Evolutionary conservation across 37 sponge, comb jelly and placozoan genomes (phyloP), one percentile per base, ranked within the genome.

Genomic region (Theonella swinhoei): DNA sequence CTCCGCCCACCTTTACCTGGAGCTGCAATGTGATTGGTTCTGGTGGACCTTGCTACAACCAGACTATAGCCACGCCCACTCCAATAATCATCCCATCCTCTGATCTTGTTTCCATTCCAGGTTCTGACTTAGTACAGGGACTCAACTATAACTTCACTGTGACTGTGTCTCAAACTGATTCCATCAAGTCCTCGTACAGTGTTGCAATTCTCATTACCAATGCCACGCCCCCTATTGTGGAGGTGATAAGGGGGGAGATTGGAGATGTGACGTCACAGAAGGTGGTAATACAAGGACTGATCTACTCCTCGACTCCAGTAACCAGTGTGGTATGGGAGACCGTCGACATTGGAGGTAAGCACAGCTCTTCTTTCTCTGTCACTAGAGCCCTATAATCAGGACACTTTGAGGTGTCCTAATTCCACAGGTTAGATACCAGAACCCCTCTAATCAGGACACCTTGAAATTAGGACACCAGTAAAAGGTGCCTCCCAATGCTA

Each of bases 31-130:
- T 47, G 14, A 47, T 78, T 47, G 77, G 73, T 8, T 72, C 70
- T 22, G 23, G 39, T 38, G 84, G 61, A 20, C 82, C 92, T 0
- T 91, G 92, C 59, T 91, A 87, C 42, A 91, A 91, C 43, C 64
- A 43, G 64, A 77, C 83, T 17, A 37, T 19, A 30, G 25, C 20
- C n/a, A 39, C 59, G 3, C 79, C 74, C 1, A 23, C 7, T 17
- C 77, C 78, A 4, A 88, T 88, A 19, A 1, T 8, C 9, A 37
- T 88, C 22, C 89, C 89, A 33, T 26, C 34, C 25, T 40, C 80
- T 0, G 33, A 72, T n/a, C 47, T 84, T 47, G 33, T 81, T 26
- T n/a, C 70, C 26, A 3, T 84, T 74, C 67, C 87, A 72, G 79
- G 54, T 1, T 26, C 70, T 31, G 30, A 62, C 29, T 61, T 91